Evolutionary conservation across 2,888 invertebrate genomes (phyloP), one percentile per base, ranked within the genome.

Genomic region (Geotrupes spiniger): DNA sequence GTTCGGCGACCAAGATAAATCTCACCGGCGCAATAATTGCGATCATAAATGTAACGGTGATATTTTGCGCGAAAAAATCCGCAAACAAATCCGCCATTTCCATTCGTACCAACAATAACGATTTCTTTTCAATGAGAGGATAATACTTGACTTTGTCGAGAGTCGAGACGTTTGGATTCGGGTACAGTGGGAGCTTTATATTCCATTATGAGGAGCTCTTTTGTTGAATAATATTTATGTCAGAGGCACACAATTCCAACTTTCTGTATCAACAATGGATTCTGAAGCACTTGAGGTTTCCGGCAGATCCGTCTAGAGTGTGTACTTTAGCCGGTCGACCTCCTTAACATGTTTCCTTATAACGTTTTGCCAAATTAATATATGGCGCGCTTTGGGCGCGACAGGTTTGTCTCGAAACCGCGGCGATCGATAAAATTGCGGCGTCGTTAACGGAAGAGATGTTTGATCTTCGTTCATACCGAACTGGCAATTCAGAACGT

Each of bases 151-250:
- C 50, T 53, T 51, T 43, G 43, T 51, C 31, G 46, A 40, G 46
- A 46, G 44, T 51, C 44, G 25, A 40, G 39, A 44, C 42, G 29
- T 33, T 49, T 53, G 49, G 56, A 53, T 53, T 55, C 50, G 49
- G 31, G 51, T 46, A 50, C 51, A 52, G 55, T 49, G 49, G 53
- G 52, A 53, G 64, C 64, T 65, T 66, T 65, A 64, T 64, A 57
- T 63, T 62, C 65, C 53, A 63, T 67, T 64, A 64, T 64, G 62
- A 63, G 61, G 56, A 42, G 54, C 57, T 54, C 66, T 60, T 65
- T 66, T 66, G 67, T 69, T 64, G 62, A 66, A 66, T 65, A 68
- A 69, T 68, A 68, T 68, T 69, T 66, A 65, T 66, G 65, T 67
- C 68, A 65, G 64, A 59, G 59, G 60, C 64, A 65, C 63, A 63